Conservation (phyloP, 2,888 invertebrate species). For the Tribolium freemani region DNA sequence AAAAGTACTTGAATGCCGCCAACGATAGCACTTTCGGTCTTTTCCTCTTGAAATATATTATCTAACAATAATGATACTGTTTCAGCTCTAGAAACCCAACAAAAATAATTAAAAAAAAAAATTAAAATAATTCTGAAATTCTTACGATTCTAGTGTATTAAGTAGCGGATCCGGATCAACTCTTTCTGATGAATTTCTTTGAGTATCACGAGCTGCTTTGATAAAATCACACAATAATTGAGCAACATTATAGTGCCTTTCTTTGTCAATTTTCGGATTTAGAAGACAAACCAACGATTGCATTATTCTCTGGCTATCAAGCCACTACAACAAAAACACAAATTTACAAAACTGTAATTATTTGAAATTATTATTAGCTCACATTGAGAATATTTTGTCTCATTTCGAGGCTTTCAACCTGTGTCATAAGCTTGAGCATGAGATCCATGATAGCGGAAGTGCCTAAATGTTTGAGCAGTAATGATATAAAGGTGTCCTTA, state of each 20-base stretch:
- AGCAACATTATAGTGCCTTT: constrained; percentile 88
- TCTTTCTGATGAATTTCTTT: constrained; percentile 72
- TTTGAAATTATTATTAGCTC: constrained; percentile 57
- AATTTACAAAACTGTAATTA: constrained; percentile 1
- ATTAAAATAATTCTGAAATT: not conserved
- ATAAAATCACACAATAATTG: constrained; percentile 91
- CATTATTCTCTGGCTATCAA: constrained; percentile 89
- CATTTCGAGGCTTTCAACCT: constrained; percentile 83
- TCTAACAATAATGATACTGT: constrained; percentile 79
- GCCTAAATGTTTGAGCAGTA: constrained; percentile 89
- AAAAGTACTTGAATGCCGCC: constrained; percentile 86
- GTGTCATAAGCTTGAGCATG: constrained; percentile 86
- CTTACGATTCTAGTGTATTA: constrained; percentile 81
- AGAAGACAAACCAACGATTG: constrained; percentile 81
- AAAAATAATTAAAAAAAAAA: too few relatives aligned
- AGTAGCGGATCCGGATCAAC: constrained; percentile 81
- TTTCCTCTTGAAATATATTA: constrained; percentile 79
- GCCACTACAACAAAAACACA: constrained; percentile 77
- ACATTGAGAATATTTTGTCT: constrained; percentile 80
- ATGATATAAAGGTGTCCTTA: constrained; percentile 87
- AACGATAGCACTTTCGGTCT: constrained; percentile 80
- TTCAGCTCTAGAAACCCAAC: constrained; percentile 66
- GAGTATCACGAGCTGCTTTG: constrained; percentile 74
- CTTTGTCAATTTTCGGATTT: constrained; percentile 77
- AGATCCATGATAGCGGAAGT: constrained; percentile 97